A percentile compares a stretch with the other conserved stretches of the same genome.
Evolutionary conservation across 2,113 vertebrate species (phyloP).

Genomic region (Corythaeola cristata): DNA sequence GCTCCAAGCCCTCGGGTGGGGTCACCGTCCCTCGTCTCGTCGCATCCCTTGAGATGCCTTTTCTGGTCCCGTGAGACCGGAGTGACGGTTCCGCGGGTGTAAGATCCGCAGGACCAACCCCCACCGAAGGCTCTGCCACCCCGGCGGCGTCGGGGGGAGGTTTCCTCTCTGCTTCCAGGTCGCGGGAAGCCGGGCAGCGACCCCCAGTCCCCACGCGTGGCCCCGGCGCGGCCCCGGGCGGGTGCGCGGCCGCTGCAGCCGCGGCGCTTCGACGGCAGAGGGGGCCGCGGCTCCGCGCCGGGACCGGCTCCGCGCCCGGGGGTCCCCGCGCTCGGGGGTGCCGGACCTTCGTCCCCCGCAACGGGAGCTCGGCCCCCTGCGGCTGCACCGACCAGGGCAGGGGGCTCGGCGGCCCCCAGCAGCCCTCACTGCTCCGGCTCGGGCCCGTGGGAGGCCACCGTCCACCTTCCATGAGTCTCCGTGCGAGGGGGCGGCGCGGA

Average conservation of each 20-base stretch:
- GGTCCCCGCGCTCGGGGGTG: slow-evolving; percentile 12
- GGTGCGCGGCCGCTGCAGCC: neutral
- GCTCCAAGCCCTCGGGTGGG: too few relatives aligned
- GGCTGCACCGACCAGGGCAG: too few relatives aligned
- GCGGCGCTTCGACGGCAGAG: neutral
- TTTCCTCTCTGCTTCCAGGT: neutral
- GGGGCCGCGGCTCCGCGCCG: slow-evolving; percentile 56
- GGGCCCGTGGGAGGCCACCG: neutral
- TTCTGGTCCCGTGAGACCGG: too few relatives aligned
- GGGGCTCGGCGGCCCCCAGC: neutral
- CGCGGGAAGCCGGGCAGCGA: too few relatives aligned
- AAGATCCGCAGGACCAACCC: neutral
- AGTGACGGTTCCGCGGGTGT: neutral
- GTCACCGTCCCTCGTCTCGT: too few relatives aligned
- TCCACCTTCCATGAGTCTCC: neutral
- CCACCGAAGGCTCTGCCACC: neutral
- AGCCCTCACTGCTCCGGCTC: too few relatives aligned
- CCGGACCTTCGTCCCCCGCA: neutral
- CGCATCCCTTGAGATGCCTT: neutral
- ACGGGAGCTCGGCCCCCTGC: too few relatives aligned
- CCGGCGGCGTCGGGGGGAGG: too few relatives aligned
- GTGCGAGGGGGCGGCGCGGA: neutral
- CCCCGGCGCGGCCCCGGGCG: too few relatives aligned
- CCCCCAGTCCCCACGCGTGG: too few relatives aligned
- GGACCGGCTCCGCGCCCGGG: slow-evolving; percentile 28